These are phyloP conservation scores for Poeciliopsis paucimaculata DNA, from an alignment of 2,797 vertebrate species.

Conservation along the genomic window DNA sequence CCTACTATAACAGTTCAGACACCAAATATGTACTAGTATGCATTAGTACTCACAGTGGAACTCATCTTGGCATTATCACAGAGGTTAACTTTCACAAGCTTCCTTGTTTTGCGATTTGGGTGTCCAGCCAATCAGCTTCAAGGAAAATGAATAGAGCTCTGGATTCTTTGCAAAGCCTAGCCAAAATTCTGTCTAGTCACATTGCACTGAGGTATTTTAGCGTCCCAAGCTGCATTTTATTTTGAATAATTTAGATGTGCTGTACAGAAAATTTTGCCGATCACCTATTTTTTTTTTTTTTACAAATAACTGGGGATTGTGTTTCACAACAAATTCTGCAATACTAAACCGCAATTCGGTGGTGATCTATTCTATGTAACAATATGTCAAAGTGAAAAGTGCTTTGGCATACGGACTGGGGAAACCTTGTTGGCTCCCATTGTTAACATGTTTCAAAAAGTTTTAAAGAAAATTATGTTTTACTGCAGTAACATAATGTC, in stretches of 20 bases:
- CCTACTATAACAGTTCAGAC: too few relatives aligned
- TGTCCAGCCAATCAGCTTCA: too few relatives aligned
- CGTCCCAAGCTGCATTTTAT: not conserved
- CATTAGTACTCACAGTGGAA: too few relatives aligned
- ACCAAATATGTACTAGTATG: too few relatives aligned
- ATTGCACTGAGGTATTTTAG: not conserved
- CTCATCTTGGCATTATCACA: too few relatives aligned
- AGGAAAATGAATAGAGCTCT: too few relatives aligned
- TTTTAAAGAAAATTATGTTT: not conserved
- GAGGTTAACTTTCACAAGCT: too few relatives aligned
- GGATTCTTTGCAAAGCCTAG: not conserved
- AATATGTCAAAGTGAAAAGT: conserved; percentile 20
- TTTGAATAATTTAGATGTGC: too few relatives aligned
- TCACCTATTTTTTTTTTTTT: not conserved
- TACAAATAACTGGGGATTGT: too few relatives aligned
- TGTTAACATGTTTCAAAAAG: not conserved
- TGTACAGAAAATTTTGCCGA: too few relatives aligned
- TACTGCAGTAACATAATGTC: not conserved
- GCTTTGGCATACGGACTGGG: not conserved
- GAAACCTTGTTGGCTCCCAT: not conserved
- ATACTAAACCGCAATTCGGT: not conserved
- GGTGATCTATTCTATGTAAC: conserved; percentile 23
- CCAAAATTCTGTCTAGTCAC: not conserved
- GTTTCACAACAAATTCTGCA: too few relatives aligned
- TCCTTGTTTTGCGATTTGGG: too few relatives aligned